Conservation (phyloP, 2,888 invertebrate species). For the Trimorus sp. region DNA sequence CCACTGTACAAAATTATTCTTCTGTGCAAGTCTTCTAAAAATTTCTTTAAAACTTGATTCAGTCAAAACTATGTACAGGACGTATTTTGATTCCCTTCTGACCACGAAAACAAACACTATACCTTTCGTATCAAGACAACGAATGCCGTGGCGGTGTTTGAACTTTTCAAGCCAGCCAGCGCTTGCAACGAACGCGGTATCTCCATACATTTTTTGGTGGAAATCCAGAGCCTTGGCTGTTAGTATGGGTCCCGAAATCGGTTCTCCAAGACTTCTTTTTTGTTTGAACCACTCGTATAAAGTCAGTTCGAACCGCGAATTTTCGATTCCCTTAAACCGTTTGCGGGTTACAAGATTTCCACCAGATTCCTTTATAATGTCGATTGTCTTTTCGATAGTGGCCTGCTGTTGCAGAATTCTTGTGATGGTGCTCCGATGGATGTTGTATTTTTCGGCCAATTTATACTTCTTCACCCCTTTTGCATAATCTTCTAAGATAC, state of each 20-base stretch:
- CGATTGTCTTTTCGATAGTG: background rate
- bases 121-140: background rate
- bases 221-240: too few relatives aligned
- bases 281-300: too few relatives aligned
- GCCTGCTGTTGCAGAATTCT: background rate
- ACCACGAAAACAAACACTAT: too few relatives aligned
- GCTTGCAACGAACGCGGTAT: background rate
- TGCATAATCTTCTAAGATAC: too few relatives aligned
- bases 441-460: slow-evolving; percentile 7
- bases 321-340: too few relatives aligned
- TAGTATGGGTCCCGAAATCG: too few relatives aligned
- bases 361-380: background rate
- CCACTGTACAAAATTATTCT: too few relatives aligned
- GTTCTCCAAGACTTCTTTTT: too few relatives aligned
- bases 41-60: background rate
- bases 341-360: too few relatives aligned
- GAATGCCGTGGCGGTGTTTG: slow-evolving; percentile 6
- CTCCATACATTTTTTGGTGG: background rate
- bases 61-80: background rate
- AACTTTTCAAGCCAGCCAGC: background rate
- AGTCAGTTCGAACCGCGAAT: too few relatives aligned
- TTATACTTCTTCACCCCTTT: background rate
- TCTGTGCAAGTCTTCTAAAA: too few relatives aligned
- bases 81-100: too few relatives aligned
- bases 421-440: slow-evolving; percentile 1